Percentiles rank a stretch among this genome's conserved stretches.
Evolutionary conservation across 2,888 invertebrate species (phyloP).

Genomic region (Diarsia brunnea): DNA sequence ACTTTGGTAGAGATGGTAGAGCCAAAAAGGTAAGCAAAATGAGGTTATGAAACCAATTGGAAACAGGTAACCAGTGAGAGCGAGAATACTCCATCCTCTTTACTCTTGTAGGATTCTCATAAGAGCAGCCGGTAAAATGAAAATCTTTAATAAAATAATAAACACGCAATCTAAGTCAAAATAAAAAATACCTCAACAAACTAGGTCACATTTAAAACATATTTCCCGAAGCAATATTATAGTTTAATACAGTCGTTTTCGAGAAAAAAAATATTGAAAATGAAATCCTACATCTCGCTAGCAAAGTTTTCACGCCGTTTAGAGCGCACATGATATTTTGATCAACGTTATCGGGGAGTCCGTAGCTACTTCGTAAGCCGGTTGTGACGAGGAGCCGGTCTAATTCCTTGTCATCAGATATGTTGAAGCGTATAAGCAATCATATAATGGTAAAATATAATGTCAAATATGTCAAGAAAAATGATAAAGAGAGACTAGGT

Average conservation of each 20-base stretch:
- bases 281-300: slow-evolving; percentile 82
- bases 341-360: slow-evolving; percentile 76
- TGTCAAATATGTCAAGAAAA: slow-evolving; percentile 87
- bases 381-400: slow-evolving; percentile 86
- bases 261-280: slow-evolving; percentile 60
- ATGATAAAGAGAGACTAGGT: slow-evolving; percentile 87
- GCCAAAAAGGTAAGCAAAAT: slow-evolving; percentile 46
- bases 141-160: slow-evolving; percentile 17
- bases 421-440: slow-evolving; percentile 85
- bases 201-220: no score
- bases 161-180: not conserved
- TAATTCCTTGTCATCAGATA: slow-evolving; percentile 86
- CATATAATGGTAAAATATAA: slow-evolving; percentile 85
- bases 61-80: slow-evolving; percentile 15
- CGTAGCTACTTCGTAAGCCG: slow-evolving; percentile 89
- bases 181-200: slow-evolving; percentile 23
- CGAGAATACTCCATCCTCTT: slow-evolving; percentile 46
- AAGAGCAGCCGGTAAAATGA: slow-evolving; percentile 35
- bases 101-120: slow-evolving; percentile 52
- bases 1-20: slow-evolving; percentile 44
- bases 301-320: slow-evolving; percentile 70
- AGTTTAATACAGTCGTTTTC: not conserved
- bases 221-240: not conserved
- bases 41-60: slow-evolving; percentile 21
- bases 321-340: slow-evolving; percentile 62